Base-by-base conservation (phyloP, 2,888 invertebrate species). In the Polymixis flavicincta region DNA sequence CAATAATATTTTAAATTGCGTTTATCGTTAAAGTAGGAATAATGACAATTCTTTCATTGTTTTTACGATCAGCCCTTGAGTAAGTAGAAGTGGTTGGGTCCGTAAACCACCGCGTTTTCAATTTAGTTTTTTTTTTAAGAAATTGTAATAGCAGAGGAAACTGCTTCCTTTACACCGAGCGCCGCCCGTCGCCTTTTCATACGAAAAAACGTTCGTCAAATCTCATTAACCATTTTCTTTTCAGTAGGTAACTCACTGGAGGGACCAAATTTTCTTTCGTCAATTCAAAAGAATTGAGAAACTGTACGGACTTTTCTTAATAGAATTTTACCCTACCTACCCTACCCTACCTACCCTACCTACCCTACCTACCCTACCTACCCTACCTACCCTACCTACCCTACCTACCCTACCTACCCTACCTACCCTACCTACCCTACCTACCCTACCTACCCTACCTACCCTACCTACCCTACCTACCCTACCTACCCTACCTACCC, bases 171-270 rank as follows among this genome's bases (percentile, higher is more conserved):
- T 54, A n/a, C n/a, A 55, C 28, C 19, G 54, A 42, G 42, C 55
- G 55, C 55, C 28, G 37, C 37, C 37, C 37, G 19, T 65, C 45
- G 50, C 28, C 73, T 55, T 80, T 65, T 79, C 73, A 72, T 60
- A 42, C 59, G 52, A 65, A 66, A 57, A 78, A 78, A 61, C 25
- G 32, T 32, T 73, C 65, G 37, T 32, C 25, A 61, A 71, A 78
- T 78, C 80, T 80, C 65, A 78, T 79, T 79, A 64, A 77, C 72
- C 64, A 55, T 78, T 73, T 80, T 65, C 65, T 66, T 65, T 80
- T 48, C 54, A 80, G 48, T 42, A 78, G 50, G 32, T 54, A 55
- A 80, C 60, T 71, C 37, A 59, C 63, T 64, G 54, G n/a, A 72
- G 37, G 60, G 72, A 65, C 52, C n/a, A 48, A 52, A 72, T 60